Evolutionary conservation across 1,140 invertebrate genomes (phyloP).

Genomic region (Drosophila pallidifrons): DNA sequence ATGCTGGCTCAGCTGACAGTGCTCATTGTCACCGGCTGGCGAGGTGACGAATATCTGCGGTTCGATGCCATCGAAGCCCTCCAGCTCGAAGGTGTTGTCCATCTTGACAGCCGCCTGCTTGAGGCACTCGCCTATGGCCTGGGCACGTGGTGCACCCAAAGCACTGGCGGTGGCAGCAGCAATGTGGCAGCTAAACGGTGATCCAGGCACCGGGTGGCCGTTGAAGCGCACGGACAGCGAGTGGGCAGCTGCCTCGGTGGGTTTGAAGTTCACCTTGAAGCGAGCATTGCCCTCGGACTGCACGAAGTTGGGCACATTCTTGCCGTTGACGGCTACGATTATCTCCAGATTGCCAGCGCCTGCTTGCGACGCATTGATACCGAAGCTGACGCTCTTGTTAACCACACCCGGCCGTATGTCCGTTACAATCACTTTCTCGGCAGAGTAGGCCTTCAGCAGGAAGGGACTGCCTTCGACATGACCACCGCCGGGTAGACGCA

Average conservation of each 20-base stretch:
- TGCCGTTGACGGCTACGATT: constrained; percentile 98
- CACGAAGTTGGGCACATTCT: constrained; percentile 99
- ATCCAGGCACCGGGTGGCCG: constrained; percentile 96
- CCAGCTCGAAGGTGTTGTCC: constrained; percentile 83
- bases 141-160: constrained; percentile 85
- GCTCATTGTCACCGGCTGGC: constrained; percentile 91
- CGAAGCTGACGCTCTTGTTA: constrained; percentile 96
- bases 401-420: constrained; percentile 95
- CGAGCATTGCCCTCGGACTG: constrained; percentile 98
- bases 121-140: constrained; percentile 87
- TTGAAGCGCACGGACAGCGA: constrained; percentile 97
- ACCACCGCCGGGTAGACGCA: constrained; percentile 89
- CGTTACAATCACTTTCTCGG: constrained; percentile 93
- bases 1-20: constrained; percentile 86
- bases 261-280: constrained; percentile 98
- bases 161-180: constrained; percentile 76
- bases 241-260: constrained; percentile 95
- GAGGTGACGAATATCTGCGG: constrained; percentile 91
- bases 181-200: constrained; percentile 94
- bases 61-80: constrained; percentile 86
- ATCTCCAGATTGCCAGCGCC: constrained; percentile 98
- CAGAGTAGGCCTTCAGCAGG: constrained; percentile 97
- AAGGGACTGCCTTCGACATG: constrained; percentile 98
- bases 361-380: constrained; percentile 91
- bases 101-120: constrained; percentile 87